Conservation (phyloP, 2,797 vertebrate species). For the Pseudochirops cupreus region DNA sequence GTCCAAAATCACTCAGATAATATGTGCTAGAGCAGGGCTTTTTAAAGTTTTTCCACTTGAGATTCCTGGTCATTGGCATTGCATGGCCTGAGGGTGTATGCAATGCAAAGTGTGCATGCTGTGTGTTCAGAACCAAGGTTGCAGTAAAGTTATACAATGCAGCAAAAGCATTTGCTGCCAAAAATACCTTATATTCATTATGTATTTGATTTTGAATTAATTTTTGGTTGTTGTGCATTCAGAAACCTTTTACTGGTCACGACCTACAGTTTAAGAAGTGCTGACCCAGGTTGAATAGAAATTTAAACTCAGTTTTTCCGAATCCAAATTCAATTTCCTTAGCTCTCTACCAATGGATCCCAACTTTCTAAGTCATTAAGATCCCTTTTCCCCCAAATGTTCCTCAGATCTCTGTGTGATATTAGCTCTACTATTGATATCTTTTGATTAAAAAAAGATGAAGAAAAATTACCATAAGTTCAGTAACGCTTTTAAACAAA, state of each 20-base stretch:
- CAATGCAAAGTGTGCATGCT: no score
- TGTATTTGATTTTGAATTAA: no score
- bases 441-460: neutral
- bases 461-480: neutral
- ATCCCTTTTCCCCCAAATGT: neutral
- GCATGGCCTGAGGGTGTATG: no score
- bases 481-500: neutral
- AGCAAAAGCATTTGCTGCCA: no score
- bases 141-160: no score
- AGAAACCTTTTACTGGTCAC: no score
- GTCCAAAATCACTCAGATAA: neutral
- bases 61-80: no score
- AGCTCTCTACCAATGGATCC: neutral
- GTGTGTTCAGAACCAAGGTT: no score
- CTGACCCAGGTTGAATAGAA: neutral
- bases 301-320: neutral
- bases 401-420: neutral
- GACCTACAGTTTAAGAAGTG: no score
- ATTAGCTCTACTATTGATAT: neutral
- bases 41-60: no score
- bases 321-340: neutral
- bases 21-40: neutral
- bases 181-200: no score
- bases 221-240: no score
- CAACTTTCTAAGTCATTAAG: neutral